phyloP scores from a whole-genome alignment of 1,140 invertebrate species.

The Drosophila paulistorum region DNA sequence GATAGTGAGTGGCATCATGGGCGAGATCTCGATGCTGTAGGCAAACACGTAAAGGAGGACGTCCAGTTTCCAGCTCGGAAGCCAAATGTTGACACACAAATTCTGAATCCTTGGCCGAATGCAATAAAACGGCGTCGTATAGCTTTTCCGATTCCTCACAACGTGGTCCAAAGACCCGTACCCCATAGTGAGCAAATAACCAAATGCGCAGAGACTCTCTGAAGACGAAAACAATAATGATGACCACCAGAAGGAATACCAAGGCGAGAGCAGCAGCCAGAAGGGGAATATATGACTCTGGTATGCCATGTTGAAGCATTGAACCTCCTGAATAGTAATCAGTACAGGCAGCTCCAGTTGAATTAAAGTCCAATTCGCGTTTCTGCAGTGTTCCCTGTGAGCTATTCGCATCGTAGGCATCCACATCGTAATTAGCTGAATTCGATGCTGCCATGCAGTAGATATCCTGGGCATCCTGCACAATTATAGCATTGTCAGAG shows the following conservation, averaged over 20 bases:
- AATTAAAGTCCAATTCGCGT: conserved; percentile 91
- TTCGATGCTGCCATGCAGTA: conserved; percentile 91
- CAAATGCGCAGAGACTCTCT: conserved; percentile 92
- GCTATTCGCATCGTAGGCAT: background rate
- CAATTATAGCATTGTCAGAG: conserved; percentile 90
- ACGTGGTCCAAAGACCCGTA: conserved; percentile 88
- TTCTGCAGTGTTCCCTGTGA: conserved; percentile 65
- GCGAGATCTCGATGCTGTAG: conserved; percentile 92
- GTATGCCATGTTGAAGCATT: conserved; percentile 91
- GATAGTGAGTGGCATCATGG: conserved; percentile 85
- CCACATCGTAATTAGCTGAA: conserved; percentile 63
- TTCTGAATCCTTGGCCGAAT: conserved; percentile 95
- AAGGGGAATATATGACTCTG: conserved; percentile 93
- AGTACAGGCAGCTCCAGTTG: conserved; percentile 88
- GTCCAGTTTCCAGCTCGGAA: conserved; percentile 91
- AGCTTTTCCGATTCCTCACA: conserved; percentile 92
- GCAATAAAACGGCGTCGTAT: conserved; percentile 96
- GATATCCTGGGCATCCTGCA: conserved; percentile 90
- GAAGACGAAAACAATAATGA: conserved; percentile 91
- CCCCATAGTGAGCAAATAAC: conserved; percentile 93
- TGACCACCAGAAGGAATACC: conserved; percentile 88
- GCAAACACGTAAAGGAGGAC: conserved; percentile 90
- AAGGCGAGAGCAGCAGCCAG: conserved; percentile 90
- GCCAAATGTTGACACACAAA: conserved; percentile 93
- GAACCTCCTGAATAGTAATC: conserved; percentile 92